Evolutionary conservation across 2,113 vertebrate species (phyloP), one percentile per base, ranked within the genome.

Genomic region (Mastomys coucha): DNA sequence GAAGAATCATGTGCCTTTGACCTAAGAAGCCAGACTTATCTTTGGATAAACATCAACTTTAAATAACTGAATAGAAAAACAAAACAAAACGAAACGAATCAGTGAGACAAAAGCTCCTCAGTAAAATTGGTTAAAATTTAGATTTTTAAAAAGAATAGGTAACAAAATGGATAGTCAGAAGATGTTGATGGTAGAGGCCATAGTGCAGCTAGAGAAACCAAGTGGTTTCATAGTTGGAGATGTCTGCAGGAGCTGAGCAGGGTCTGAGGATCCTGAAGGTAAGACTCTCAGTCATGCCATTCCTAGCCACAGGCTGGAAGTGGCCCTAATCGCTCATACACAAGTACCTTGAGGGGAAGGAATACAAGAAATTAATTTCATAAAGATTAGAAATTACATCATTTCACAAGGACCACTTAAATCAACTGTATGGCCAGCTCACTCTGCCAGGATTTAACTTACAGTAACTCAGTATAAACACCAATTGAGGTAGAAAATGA

Each of bases 1-100:
- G 89, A 95, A 95, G 94, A 93, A 95, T 94, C 94, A 88, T 33
- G 70, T 88, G 76, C 80, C 94, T 87, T 95, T 97, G 91, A 96
- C 91, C 84, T 96, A 89, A 94, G 58, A 92, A 96, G 91, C 60
- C 49, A 82, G 88, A 84, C 17, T 75, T n/a, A 93, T 92, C 76
- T 94, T 73, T 31, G 69, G n/a, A 58, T 42, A 8, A 13, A 53
- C 14, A 53, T 94, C 78, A 93, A 26, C 87, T 90, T 53, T 88
- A 69, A 95, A 81, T 91, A 94, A 56, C 33, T 56, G 77, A 88
- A 73, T 42, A 77, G 75, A 51, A 96, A 82, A 89, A 69, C 65
- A 69, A 33, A 33, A 33, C 65, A 69, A 31, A 95, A 53, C 45
- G 28, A 39, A 93, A 92, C 12, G 65, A 94, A 76, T 95, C 51